phyloP scores from a whole-genome alignment of 2,113 vertebrate species.

The Sebastes fasciatus region DNA sequence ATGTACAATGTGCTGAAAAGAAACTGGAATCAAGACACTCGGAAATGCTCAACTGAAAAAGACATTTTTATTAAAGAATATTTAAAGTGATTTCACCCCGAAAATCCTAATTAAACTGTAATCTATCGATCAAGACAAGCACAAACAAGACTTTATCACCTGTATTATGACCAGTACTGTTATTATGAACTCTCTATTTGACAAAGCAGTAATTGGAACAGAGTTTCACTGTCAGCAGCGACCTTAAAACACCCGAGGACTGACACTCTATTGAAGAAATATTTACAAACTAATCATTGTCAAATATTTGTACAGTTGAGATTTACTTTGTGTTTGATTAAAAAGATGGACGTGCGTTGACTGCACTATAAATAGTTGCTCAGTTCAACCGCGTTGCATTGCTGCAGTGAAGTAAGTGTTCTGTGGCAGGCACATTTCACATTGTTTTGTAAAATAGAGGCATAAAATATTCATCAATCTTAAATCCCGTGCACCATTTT shows the following conservation, averaged over 20 bases:
- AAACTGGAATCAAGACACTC: constrained; percentile 39
- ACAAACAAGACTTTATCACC: constrained; percentile 63
- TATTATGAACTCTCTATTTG: constrained; percentile 48
- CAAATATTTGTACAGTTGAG: constrained; percentile 75
- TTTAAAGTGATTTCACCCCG: constrained; percentile 6
- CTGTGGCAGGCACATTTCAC: constrained; percentile 54
- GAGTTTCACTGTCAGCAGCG: constrained; percentile 50
- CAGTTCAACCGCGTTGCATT: constrained; percentile 51
- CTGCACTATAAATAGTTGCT: constrained; percentile 42
- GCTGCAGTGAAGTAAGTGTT: constrained; percentile 55
- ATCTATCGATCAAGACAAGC: constrained; percentile 68
- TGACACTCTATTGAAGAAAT: constrained; percentile 51
- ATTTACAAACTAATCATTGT: constrained; percentile 74
- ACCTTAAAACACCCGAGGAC: constrained; percentile 44
- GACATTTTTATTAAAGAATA: constrained; percentile 25
- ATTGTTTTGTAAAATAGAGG: constrained; percentile 66
- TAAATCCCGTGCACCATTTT: constrained; percentile 65
- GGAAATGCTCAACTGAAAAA: constrained; percentile 14
- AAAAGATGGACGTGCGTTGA: constrained; percentile 58
- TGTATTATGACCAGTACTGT: constrained; percentile 59
- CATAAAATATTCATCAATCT: constrained; percentile 72
- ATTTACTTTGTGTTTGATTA: constrained; percentile 69
- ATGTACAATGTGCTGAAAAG: constrained; percentile 63
- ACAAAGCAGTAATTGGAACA: constrained; percentile 51
- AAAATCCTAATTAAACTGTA: constrained; percentile 13